Conservation (phyloP, 2,888 invertebrate genomes). For the Pollenia labialis region DNA sequence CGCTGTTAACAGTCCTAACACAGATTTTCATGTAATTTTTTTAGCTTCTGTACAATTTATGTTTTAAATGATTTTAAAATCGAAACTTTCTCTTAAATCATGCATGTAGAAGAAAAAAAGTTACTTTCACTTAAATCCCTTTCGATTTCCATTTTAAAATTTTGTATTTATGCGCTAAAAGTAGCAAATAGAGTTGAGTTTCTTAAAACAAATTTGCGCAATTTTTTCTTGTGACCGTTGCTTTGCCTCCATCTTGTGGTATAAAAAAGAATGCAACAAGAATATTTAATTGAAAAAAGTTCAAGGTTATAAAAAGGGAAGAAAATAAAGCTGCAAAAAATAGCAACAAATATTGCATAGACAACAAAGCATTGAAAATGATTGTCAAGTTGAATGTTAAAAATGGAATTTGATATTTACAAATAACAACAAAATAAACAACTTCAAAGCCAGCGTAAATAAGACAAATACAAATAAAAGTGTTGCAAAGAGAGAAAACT, state of each 20-base stretch:
- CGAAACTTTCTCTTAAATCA: too few species aligned
- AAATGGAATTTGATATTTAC: conserved; percentile 62
- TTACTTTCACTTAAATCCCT: conserved; percentile 20
- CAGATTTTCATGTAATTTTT: too few species aligned
- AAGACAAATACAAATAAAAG: background rate
- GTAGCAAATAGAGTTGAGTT: conserved; percentile 42
- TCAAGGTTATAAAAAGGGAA: conserved; percentile 58
- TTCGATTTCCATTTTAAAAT: conserved; percentile 28
- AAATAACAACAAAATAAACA: conserved; percentile 52
- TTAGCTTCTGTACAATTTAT: too few species aligned
- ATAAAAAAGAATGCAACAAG: conserved; percentile 59
- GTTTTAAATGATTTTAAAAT: too few species aligned
- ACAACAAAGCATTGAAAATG: conserved; percentile 4
- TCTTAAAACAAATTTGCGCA: background rate
- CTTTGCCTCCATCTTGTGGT: background rate
- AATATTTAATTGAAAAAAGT: conserved; percentile 72
- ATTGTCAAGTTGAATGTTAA: conserved; percentile 69
- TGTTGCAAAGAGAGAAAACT: background rate
- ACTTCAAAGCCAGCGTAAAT: conserved; percentile 23
- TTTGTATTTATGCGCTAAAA: conserved; percentile 19
- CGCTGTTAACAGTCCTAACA: too few species aligned
- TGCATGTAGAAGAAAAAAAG: background rate
- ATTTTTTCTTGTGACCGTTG: background rate
- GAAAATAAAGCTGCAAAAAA: conserved; percentile 4
- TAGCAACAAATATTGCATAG: conserved; percentile 12